Evolutionary conservation across 2,888 invertebrate species (phyloP).

Genomic region (Orgyia antiqua): DNA sequence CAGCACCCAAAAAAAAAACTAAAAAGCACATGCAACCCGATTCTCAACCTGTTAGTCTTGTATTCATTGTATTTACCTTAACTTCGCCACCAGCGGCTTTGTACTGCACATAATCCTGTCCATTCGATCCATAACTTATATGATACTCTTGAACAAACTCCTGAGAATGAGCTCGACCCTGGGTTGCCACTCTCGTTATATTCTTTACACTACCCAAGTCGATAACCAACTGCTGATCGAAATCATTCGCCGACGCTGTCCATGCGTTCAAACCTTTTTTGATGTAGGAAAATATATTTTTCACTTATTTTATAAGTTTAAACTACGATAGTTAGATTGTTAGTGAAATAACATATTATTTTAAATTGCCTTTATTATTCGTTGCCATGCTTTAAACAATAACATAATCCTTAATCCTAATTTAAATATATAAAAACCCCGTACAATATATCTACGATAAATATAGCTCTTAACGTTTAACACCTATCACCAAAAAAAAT

Average conservation of each 20-base stretch:
- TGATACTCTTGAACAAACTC: constrained; percentile 97
- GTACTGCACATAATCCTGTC: constrained; percentile 92
- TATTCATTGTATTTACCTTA: constrained; percentile 81
- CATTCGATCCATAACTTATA: constrained; percentile 94
- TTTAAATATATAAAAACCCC: constrained; percentile 10
- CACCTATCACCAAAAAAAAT: not conserved
- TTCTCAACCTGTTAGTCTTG: constrained; percentile 22
- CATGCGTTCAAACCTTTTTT: constrained; percentile 92
- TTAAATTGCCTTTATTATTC: constrained; percentile 20
- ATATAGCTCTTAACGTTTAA: not conserved
- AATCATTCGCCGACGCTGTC: constrained; percentile 94
- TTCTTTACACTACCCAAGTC: constrained; percentile 93
- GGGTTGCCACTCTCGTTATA: constrained; percentile 92
- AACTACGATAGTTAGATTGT: constrained; percentile 15
- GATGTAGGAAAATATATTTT: constrained; percentile 26
- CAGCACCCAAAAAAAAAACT: constrained; percentile 11
- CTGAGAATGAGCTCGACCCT: constrained; percentile 92
- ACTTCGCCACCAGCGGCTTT: constrained; percentile 93
- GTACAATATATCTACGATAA: not conserved
- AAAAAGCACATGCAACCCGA: constrained; percentile 19
- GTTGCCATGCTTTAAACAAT: constrained; percentile 13
- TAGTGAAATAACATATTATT: constrained; percentile 22
- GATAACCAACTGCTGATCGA: constrained; percentile 93
- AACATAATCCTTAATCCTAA: constrained; percentile 13
- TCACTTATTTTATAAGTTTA: too few relatives aligned